Percentiles rank a stretch among this genome's conserved stretches.
Evolutionary conservation across 1,140 invertebrate genomes (phyloP).

Genomic region (Macrostomum lignano): DNA sequence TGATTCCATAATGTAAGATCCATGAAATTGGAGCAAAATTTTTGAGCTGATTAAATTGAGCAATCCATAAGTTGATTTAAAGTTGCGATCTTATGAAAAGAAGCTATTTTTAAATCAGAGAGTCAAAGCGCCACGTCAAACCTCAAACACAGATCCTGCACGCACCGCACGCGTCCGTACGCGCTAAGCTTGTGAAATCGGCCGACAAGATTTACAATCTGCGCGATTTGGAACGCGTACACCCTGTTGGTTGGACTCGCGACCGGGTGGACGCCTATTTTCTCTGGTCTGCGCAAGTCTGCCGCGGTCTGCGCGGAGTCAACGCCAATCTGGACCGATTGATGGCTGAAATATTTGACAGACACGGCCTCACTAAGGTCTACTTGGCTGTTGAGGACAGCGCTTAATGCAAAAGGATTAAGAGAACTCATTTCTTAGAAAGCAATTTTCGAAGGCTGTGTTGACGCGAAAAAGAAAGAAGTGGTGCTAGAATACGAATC

Average conservation of each 20-base stretch:
- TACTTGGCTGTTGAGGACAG: too few relatives aligned
- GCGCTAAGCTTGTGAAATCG: constrained; percentile 50
- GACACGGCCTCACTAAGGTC: too few relatives aligned
- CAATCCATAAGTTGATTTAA: background rate
- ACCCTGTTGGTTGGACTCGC: constrained; percentile 37
- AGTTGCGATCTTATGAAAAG: background rate
- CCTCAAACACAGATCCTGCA: constrained; percentile 46
- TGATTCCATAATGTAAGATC: too few relatives aligned
- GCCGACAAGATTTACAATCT: constrained; percentile 63
- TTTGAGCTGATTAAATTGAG: background rate
- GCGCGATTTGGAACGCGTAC: constrained; percentile 36
- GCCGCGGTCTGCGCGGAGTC: constrained; percentile 37
- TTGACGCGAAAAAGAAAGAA: too few relatives aligned
- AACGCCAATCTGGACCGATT: constrained; percentile 39
- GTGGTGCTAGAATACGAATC: too few relatives aligned
- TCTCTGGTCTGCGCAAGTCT: constrained; percentile 41
- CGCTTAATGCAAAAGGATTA: too few relatives aligned
- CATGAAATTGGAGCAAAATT: too few relatives aligned
- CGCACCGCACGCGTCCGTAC: constrained; percentile 31
- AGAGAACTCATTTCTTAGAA: too few relatives aligned
- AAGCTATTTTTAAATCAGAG: background rate
- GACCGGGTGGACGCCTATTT: constrained; percentile 38
- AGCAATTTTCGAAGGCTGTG: too few relatives aligned
- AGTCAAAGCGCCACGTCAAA: background rate
- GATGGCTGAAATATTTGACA: too few relatives aligned